Evolutionary conservation across 2,797 vertebrate species (phyloP).

Genomic region (Sebastes baramenuke): DNA sequence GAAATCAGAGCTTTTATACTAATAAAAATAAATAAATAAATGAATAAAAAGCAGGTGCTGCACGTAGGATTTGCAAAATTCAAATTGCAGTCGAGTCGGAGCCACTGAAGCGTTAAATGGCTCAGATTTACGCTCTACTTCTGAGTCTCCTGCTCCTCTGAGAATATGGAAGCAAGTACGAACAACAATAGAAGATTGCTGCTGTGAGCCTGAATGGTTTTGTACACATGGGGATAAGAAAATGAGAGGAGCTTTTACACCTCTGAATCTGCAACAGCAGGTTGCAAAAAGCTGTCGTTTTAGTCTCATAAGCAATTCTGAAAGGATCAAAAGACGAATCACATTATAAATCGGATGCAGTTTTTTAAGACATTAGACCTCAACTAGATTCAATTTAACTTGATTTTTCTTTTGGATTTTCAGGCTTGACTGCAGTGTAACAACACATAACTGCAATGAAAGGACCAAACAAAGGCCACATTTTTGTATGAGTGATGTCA

Average conservation of each 20-base stretch:
- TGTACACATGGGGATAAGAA: not conserved
- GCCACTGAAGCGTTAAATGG: conserved; percentile 11
- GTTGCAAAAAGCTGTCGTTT: not conserved
- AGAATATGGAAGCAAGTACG: conserved; percentile 22
- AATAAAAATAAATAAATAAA: not conserved
- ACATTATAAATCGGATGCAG: not conserved
- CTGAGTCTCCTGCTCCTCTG: not conserved
- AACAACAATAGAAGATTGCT: conserved; percentile 19
- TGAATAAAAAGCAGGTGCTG: not conserved
- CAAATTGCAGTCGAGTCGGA: not conserved
- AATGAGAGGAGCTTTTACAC: conserved; percentile 13
- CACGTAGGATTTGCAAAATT: conserved; percentile 1
- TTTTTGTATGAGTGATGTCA: conserved; percentile 21
- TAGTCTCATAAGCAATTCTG: not conserved
- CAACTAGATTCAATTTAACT: not conserved
- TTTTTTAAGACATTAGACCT: not conserved
- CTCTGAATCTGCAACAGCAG: conserved; percentile 2
- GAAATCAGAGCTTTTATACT: not conserved
- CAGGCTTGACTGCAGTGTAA: not conserved
- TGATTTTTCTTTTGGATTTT: not conserved
- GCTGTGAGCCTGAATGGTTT: conserved; percentile 11
- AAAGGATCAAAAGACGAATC: not conserved
- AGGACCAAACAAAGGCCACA: conserved; percentile 19
- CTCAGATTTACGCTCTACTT: conserved; percentile 6
- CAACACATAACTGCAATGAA: not conserved